These are phyloP conservation scores for Saxicola maurus DNA, from an alignment of 2,797 vertebrate genomes.

Conservation along the genomic window DNA sequence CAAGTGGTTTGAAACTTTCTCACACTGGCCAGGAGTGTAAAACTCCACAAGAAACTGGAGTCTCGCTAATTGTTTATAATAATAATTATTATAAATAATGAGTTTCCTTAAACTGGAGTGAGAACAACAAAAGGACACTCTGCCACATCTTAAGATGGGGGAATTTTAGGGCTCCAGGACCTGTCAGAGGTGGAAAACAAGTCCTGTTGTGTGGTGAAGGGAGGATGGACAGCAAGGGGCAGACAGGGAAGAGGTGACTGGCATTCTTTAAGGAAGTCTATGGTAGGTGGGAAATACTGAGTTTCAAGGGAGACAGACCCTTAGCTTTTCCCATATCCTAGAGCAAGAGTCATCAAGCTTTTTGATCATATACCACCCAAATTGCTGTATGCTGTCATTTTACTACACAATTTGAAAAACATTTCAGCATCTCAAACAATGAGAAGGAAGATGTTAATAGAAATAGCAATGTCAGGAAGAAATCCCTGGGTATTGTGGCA, in stretches of 20 bases:
- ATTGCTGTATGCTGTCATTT: not conserved
- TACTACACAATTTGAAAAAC: not conserved
- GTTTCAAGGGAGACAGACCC: not conserved
- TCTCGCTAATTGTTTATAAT: not conserved
- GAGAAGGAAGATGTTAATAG: not conserved
- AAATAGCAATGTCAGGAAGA: not conserved
- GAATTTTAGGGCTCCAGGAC: not conserved
- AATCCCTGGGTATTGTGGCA: not conserved
- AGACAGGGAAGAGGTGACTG: not conserved
- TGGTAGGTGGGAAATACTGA: not conserved
- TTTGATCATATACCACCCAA: not conserved
- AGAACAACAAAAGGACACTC: not conserved
- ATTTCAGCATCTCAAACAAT: not conserved
- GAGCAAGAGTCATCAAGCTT: not conserved
- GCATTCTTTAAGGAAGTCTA: not conserved
- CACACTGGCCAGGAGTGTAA: not conserved
- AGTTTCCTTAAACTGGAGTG: not conserved
- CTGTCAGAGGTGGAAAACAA: not conserved
- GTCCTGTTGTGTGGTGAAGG: no score
- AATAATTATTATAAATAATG: no score
- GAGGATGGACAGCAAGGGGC: not conserved
- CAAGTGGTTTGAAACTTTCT: not conserved
- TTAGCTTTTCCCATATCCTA: not conserved
- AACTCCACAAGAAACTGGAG: not conserved
- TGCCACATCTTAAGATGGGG: not conserved